Base-by-base conservation (phyloP, 2,888 invertebrate species). In the Cheilosia grossa region DNA sequence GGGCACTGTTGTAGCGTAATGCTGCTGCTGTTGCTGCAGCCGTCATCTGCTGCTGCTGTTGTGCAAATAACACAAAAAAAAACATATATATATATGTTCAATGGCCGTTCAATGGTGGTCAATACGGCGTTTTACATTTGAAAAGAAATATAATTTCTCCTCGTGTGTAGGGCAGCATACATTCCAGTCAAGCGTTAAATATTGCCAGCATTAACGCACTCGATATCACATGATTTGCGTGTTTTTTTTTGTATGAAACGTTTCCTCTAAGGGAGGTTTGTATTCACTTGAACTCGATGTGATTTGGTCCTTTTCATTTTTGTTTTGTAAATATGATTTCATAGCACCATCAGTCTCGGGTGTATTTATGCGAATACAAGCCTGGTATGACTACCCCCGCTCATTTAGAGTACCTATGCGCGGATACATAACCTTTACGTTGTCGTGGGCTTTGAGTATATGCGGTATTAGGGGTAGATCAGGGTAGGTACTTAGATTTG, bases 281-380 rank as follows among this genome's bases (percentile, higher is more conserved):
- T 63, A 47, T 64, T 69, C 51, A 56, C 59, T 40, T 24, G 24
- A 79, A 58, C 40, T 27, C 37, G 61, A 63, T 63, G 51, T 17
- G 30, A 69, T 69, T 74, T 66, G 64, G 44, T 63, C 51, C 33
- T 61, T 64, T 58, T 51, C 21, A 61, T 72, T 59, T 24, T 21
- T 85, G 64, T 75, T 80, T 80, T 83, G 44, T 64, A 72, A 72
- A 77, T 58, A 81, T 85, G 66, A 72, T 85, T 85, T 66, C 59
- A 61, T 59, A 67, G 49, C 79, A 49, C 37, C 61, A 42, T 42
- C 21, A 53, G 19, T 67, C 54, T 72, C 58, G 61, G 21, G 30
- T 27, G 51, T 67, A 67, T 66, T 37, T 37, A 73, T 69, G 61
- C 49, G 15, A 27, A 37, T 1, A 9, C 1, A 13, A 10, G 33